Conservation (phyloP, 2,888 invertebrate genomes). For the Pyrochroa serraticornis region DNA sequence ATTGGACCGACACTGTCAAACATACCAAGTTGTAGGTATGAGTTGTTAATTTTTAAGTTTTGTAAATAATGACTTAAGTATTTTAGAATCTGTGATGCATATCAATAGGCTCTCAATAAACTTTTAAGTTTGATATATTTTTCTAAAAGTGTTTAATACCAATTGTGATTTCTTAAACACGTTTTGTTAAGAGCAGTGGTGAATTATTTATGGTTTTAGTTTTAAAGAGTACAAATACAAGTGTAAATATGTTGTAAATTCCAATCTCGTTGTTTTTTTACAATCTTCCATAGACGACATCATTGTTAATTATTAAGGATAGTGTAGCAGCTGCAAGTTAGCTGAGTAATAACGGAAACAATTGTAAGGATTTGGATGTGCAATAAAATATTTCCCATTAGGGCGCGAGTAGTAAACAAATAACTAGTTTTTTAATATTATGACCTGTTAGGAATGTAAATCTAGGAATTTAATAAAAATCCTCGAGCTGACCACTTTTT, state of each 20-base stretch:
- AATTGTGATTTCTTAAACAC: constrained; percentile 23
- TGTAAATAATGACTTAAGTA: constrained; percentile 46
- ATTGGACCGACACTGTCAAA: constrained; percentile 91
- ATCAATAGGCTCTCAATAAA: constrained; percentile 45
- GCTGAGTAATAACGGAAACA: constrained; percentile 1
- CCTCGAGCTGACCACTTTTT: not conserved
- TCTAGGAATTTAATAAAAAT: constrained; percentile 11
- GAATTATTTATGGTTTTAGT: constrained; percentile 26
- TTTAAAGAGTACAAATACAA: constrained; percentile 54
- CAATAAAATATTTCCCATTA: constrained; percentile 10
- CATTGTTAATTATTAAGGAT: constrained; percentile 15
- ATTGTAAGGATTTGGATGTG: constrained; percentile 15
- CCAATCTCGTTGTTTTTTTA: constrained; percentile 17
- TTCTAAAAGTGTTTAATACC: constrained; percentile 28
- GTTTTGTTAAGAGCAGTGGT: constrained; percentile 12
- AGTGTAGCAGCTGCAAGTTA: constrained; percentile 13
- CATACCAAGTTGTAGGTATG: constrained; percentile 79
- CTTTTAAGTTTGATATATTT: constrained; percentile 33
- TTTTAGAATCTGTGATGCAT: constrained; percentile 58
- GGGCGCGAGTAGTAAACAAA: constrained; percentile 2
- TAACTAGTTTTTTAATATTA: constrained; percentile 12
- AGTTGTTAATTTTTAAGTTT: constrained; percentile 31
- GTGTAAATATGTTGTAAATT: constrained; percentile 39
- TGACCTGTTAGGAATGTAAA: constrained; percentile 9
- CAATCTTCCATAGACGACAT: constrained; percentile 2